Percentiles rank a stretch among this genome's conserved stretches.
phyloP scores from a whole-genome alignment of 2,113 vertebrate genomes.

The Rhizomys pruinosus region DNA sequence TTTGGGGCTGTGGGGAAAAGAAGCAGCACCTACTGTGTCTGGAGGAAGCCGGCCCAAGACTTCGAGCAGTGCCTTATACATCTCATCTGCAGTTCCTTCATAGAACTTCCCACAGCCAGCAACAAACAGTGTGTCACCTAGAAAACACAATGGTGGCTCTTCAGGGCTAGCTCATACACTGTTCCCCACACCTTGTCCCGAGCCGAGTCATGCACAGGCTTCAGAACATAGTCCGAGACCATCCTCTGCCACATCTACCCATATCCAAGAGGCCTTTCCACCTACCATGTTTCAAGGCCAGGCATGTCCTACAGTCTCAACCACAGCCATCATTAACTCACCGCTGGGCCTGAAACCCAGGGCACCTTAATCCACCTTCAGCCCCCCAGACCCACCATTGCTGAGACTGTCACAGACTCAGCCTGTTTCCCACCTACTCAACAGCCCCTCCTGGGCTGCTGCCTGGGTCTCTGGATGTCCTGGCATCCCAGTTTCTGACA shows the following conservation, averaged over 20 bases:
- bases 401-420: background rate
- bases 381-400: background rate
- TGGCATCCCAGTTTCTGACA: background rate
- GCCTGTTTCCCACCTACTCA: background rate
- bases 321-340: background rate
- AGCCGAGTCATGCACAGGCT: background rate
- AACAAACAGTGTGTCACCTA: conserved; percentile 97
- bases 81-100: conserved; percentile 96
- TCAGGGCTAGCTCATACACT: background rate
- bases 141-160: background rate
- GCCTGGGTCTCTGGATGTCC: background rate
- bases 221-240: background rate
- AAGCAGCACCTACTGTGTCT: conserved; percentile 88
- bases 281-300: background rate
- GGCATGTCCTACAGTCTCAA: rapidly evolving
- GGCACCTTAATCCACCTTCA: background rate
- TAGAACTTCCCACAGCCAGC: conserved; percentile 98
- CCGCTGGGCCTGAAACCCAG: background rate
- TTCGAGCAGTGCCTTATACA: conserved; percentile 95
- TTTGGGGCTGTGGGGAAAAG: background rate
- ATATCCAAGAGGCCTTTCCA: background rate
- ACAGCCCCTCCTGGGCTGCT: background rate
- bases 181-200: too few relatives aligned
- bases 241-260: background rate
- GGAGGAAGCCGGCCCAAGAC: conserved; percentile 93